phyloP scores from a whole-genome alignment of 1,140 invertebrate genomes.

The Cydia strobilella region DNA sequence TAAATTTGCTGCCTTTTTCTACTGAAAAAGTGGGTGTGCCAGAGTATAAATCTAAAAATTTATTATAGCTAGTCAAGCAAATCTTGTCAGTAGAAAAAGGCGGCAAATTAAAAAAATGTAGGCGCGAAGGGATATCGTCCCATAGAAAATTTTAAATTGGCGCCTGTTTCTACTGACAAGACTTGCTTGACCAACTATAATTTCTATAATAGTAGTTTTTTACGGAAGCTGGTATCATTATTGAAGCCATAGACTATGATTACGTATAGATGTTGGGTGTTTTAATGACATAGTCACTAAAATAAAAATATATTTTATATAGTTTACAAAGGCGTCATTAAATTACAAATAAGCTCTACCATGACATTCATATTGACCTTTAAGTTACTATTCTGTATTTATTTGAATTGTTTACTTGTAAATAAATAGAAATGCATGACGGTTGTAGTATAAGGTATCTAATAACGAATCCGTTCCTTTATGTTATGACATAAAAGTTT shows the following conservation, averaged over 20 bases:
- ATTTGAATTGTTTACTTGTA: background rate
- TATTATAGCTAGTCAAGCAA: no score
- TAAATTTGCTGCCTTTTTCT: no score
- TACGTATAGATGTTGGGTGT: background rate
- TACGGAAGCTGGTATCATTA: background rate
- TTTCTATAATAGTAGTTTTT: background rate
- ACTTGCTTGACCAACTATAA: background rate
- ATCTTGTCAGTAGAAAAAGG: no score
- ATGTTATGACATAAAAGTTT: conserved; percentile 20
- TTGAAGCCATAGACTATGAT: background rate
- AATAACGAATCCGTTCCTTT: background rate
- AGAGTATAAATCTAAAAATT: no score
- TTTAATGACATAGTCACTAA: background rate
- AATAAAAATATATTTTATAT: background rate
- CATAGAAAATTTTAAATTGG: no score
- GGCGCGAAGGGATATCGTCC: no score
- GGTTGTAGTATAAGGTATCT: background rate
- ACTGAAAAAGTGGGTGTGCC: no score
- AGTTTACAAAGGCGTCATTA: background rate
- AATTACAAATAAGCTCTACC: no score
- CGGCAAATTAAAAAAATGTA: no score
- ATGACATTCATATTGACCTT: no score
- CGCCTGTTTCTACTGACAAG: no score
- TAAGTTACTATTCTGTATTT: no score
- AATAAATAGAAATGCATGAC: background rate